Evolutionary conservation across 2,888 invertebrate genomes (phyloP).

Genomic region (Scaptomyza parva): DNA sequence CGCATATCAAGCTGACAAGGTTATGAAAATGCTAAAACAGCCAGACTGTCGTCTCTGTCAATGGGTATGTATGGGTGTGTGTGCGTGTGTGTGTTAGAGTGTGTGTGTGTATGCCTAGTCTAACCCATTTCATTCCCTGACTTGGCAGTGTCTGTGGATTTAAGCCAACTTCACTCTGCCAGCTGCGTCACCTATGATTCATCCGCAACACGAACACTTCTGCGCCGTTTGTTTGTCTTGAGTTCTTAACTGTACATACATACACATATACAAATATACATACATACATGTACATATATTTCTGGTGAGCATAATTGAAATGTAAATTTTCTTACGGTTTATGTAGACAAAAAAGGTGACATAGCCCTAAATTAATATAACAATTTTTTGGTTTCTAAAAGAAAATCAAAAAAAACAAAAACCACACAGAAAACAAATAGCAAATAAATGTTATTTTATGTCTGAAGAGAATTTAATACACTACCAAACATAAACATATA

Average conservation of each 20-base stretch:
- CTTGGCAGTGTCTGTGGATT: slow-evolving; percentile 2
- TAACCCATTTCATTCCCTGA: neutral
- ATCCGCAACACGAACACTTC: slow-evolving; percentile 4
- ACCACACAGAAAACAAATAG: neutral
- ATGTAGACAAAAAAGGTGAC: slow-evolving; percentile 42
- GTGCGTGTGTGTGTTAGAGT: neutral
- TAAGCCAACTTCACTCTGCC: slow-evolving; percentile 18
- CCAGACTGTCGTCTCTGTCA: slow-evolving; percentile 34
- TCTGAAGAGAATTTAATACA: neutral
- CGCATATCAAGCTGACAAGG: slow-evolving; percentile 80
- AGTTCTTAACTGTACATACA: slow-evolving; percentile 14
- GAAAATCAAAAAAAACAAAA: neutral
- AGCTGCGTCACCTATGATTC: slow-evolving; percentile 50
- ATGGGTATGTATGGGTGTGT: neutral
- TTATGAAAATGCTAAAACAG: slow-evolving; percentile 76
- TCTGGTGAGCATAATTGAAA: slow-evolving; percentile 69
- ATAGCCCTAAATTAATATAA: slow-evolving; percentile 54
- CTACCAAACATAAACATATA: neutral
- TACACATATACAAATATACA: slow-evolving; percentile 9
- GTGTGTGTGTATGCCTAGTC: neutral
- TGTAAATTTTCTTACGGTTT: slow-evolving; percentile 67
- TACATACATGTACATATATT: slow-evolving; percentile 24
- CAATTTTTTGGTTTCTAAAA: slow-evolving; percentile 46
- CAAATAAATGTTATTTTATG: neutral
- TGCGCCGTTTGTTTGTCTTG: slow-evolving; percentile 33